Conservation (phyloP, 2,797 vertebrate genomes). For the Oreonectes daqikongensis region DNA sequence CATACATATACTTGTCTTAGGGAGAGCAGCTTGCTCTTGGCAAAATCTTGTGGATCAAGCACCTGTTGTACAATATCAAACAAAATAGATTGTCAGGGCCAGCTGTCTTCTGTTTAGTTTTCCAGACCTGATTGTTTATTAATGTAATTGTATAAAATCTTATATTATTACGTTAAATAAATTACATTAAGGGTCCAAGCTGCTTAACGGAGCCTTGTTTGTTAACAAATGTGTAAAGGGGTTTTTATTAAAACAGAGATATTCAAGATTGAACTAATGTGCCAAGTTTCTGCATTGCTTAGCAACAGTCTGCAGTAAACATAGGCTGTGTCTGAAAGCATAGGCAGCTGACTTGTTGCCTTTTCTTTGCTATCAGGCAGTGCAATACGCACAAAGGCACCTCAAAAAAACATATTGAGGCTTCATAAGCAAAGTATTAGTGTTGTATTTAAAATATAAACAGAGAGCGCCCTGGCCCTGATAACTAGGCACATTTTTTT, state of each 20-base stretch:
- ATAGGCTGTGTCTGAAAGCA: too few species aligned
- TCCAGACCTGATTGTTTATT: background rate
- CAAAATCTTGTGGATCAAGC: conserved; percentile 18
- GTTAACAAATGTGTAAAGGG: background rate
- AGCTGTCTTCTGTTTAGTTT: conserved; percentile 6
- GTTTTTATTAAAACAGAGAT: too few species aligned
- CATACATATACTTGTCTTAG: conserved; percentile 1
- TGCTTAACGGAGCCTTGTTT: background rate
- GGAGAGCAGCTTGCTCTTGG: background rate
- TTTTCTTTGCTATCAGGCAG: too few species aligned
- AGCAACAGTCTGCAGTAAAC: background rate
- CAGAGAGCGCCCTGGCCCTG: too few species aligned
- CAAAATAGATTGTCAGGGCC: conserved; percentile 3
- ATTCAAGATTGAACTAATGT: too few species aligned
- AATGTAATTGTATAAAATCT: background rate
- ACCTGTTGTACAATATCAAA: conserved; percentile 1
- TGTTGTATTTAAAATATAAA: too few species aligned
- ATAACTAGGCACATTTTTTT: too few species aligned
- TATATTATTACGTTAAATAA: background rate
- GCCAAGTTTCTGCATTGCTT: background rate
- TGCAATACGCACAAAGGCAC: too few species aligned
- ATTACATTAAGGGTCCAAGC: background rate
- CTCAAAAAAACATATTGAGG: too few species aligned
- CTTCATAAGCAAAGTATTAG: too few species aligned
- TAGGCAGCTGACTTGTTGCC: too few species aligned